Evolutionary conservation across 1,140 invertebrate species (phyloP).

Genomic region (Trichomalopsis sarcophagae): DNA sequence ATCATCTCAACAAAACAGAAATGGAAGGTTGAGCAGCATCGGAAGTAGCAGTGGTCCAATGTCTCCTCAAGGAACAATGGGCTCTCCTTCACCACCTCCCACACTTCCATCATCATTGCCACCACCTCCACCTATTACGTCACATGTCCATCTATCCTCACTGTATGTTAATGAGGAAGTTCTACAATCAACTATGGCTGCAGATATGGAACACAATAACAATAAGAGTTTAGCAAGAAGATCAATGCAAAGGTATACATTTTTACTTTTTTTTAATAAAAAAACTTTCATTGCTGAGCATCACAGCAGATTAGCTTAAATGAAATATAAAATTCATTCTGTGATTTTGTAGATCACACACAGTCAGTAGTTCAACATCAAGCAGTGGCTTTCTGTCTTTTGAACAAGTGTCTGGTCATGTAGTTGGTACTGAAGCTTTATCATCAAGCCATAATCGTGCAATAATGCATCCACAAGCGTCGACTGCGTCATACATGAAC

Average conservation of each 20-base stretch:
- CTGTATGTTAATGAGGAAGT: slow-evolving; percentile 71
- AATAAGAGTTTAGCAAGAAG: slow-evolving; percentile 67
- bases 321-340: background rate
- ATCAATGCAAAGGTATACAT: slow-evolving; percentile 66
- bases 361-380: slow-evolving; percentile 65
- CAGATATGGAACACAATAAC: slow-evolving; percentile 71
- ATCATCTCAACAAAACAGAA: slow-evolving; percentile 71
- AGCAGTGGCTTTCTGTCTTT: slow-evolving; percentile 60
- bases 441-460: slow-evolving; percentile 10
- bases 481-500: slow-evolving; percentile 70
- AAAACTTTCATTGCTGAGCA: background rate
- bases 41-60: slow-evolving; percentile 76
- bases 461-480: slow-evolving; percentile 25
- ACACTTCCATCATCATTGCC: slow-evolving; percentile 67
- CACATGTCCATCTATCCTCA: slow-evolving; percentile 67
- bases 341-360: slow-evolving; percentile 61
- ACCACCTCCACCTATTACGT: slow-evolving; percentile 63
- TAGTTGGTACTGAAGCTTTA: background rate
- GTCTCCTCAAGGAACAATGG: slow-evolving; percentile 75
- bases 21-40: slow-evolving; percentile 69
- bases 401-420: slow-evolving; percentile 54
- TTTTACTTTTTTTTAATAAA: background rate
- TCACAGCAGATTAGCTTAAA: background rate
- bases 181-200: slow-evolving; percentile 60
- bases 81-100: slow-evolving; percentile 71